Percentiles rank a stretch among this genome's conserved stretches.
Conservation (phyloP, 2,113 vertebrate genomes). For the Setophaga kirtlandii region DNA sequence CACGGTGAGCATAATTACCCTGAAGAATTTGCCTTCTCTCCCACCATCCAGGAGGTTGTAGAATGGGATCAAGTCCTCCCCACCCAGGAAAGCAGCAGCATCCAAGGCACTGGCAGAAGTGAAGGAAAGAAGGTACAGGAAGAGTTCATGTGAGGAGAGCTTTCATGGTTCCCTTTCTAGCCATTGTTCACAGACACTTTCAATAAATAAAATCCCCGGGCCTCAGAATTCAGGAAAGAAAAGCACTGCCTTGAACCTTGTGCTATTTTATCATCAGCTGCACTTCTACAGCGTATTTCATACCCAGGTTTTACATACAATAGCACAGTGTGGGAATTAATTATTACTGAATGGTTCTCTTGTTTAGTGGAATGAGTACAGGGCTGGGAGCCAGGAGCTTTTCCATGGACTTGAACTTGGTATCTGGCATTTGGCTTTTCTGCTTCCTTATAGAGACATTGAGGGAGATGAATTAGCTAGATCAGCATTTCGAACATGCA, state of each 20-base stretch:
- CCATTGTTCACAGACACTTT: neutral
- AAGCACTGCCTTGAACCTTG: neutral
- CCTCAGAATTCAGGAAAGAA: neutral
- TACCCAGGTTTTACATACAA: constrained; percentile 65
- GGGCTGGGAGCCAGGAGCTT: constrained; percentile 53
- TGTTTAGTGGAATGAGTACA: constrained; percentile 48
- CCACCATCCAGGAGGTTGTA: constrained; percentile 87
- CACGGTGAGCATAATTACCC: constrained; percentile 69
- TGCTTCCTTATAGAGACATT: constrained; percentile 61
- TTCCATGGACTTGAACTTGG: constrained; percentile 48
- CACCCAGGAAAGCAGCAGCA: constrained; percentile 83
- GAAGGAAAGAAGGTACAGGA: neutral
- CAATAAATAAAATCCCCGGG: neutral
- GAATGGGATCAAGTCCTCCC: constrained; percentile 85
- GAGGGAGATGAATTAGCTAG: constrained; percentile 50
- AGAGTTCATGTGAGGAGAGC: neutral
- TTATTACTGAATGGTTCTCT: constrained; percentile 53
- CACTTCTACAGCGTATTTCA: constrained; percentile 1
- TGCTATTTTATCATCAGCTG: neutral
- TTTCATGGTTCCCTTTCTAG: neutral
- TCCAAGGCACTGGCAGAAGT: constrained; percentile 81
- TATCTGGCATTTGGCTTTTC: constrained; percentile 58
- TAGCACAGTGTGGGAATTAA: constrained; percentile 60
- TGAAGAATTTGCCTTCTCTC: constrained; percentile 85
- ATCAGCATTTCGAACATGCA: constrained; percentile 47